These are phyloP conservation scores for Drosophila vallismaia DNA, from an alignment of 2,888 invertebrate genomes.

Conservation along the genomic window DNA sequence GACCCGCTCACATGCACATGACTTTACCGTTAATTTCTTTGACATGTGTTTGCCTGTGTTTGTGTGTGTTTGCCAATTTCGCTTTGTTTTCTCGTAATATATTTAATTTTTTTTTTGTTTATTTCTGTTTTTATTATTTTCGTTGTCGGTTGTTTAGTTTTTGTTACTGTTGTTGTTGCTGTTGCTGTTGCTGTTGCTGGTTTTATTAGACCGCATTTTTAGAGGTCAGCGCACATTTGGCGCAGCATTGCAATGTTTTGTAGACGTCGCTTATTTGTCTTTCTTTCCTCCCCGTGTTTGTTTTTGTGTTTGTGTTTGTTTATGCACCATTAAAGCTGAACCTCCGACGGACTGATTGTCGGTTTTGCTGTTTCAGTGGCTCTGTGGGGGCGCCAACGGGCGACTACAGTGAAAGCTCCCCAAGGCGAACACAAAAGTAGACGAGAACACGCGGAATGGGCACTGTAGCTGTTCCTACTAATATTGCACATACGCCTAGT, in stretches of 20 bases:
- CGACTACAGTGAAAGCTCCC: conserved; percentile 24
- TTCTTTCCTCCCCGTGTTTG: conserved; percentile 35
- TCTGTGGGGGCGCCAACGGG: conserved; percentile 15
- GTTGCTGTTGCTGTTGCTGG: conserved; percentile 25
- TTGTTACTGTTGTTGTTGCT: conserved; percentile 22
- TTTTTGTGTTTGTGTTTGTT: conserved; percentile 37
- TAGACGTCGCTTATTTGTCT: conserved; percentile 42
- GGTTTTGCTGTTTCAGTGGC: neutral
- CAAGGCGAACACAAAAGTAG: neutral
- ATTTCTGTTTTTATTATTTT: conserved; percentile 34
- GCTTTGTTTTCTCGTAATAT: conserved; percentile 69
- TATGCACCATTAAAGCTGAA: conserved; percentile 52
- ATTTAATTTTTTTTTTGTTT: conserved; percentile 49
- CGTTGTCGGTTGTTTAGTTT: conserved; percentile 22
- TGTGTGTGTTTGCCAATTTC: conserved; percentile 63
- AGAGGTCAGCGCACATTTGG: conserved; percentile 77
- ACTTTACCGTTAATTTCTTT: conserved; percentile 75
- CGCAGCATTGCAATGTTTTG: conserved; percentile 67
- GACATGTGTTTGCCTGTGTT: conserved; percentile 7
- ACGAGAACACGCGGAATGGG: neutral
- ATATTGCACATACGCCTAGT: neutral
- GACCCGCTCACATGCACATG: conserved; percentile 54
- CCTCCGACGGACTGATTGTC: conserved; percentile 29
- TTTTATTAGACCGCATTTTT: conserved; percentile 76
- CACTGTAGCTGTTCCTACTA: neutral